Evolutionary conservation across 2,113 vertebrate species (phyloP).

Genomic region (Xiphophorus hellerii): DNA sequence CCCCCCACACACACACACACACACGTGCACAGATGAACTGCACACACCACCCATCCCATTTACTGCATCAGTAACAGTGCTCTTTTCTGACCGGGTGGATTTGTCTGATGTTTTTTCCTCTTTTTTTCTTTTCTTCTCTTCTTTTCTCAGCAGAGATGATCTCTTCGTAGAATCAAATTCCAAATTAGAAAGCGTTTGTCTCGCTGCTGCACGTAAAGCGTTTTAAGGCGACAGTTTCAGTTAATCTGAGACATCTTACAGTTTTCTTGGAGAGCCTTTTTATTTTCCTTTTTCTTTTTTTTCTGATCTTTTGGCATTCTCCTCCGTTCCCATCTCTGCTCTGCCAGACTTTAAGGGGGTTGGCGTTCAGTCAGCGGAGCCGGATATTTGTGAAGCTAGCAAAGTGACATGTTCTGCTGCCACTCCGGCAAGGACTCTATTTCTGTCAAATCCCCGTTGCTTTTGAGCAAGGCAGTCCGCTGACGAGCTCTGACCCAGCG

Average conservation of each 20-base stretch:
- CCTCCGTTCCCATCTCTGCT: conserved; percentile 23
- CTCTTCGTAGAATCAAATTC: conserved; percentile 27
- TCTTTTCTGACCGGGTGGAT: conserved; percentile 46
- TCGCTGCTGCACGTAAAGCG: conserved; percentile 23
- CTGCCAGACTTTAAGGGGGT: conserved; percentile 27
- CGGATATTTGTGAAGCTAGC: conserved; percentile 51
- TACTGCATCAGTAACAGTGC: conserved; percentile 56
- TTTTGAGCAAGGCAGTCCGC: conserved; percentile 15
- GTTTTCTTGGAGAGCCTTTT: conserved; percentile 38
- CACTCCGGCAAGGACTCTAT: conserved; percentile 4
- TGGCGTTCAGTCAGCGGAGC: conserved; percentile 32
- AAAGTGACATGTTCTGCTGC: conserved; percentile 48
- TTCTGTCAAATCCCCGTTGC: conserved; percentile 8
- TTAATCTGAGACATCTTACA: conserved; percentile 12
- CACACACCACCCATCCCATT: conserved; percentile 56
- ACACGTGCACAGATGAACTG: conserved; percentile 38
- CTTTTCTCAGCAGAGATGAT: conserved; percentile 1
- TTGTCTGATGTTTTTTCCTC: conserved; percentile 12
- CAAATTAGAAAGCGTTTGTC: conserved; percentile 32
- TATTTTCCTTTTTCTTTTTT: neutral
- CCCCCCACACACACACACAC: neutral
- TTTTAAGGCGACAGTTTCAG: conserved; percentile 25
- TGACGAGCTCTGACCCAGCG: neutral
- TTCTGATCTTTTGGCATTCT: conserved; percentile 44
- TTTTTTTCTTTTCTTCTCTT: neutral